Conservation (phyloP, 2,888 invertebrate species). For the Tenthredo distinguenda region DNA sequence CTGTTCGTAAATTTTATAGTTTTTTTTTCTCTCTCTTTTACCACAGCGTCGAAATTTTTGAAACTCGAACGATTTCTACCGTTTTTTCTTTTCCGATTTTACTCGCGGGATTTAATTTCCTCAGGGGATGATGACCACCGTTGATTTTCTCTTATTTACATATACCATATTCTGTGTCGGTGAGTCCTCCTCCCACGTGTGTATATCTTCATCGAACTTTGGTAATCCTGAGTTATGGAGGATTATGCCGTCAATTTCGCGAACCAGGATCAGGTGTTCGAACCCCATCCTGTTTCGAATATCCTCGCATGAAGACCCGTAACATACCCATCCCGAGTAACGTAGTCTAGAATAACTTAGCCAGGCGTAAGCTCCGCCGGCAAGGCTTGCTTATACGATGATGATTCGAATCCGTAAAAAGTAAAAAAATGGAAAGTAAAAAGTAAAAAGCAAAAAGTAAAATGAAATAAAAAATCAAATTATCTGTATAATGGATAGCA, state of each 20-base stretch:
- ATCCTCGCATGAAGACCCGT: slow-evolving; percentile 55
- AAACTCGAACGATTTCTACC: neutral
- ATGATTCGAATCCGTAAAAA: neutral
- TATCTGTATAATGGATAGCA: neutral
- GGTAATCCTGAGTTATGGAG: slow-evolving; percentile 77
- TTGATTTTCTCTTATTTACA: slow-evolving; percentile 31
- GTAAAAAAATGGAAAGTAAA: neutral
- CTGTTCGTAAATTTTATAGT: too few relatives aligned
- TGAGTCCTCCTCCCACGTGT: slow-evolving; percentile 51
- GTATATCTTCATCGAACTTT: slow-evolving; percentile 60
- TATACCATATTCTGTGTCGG: neutral
- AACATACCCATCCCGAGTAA: slow-evolving; percentile 58
- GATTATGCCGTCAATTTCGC: slow-evolving; percentile 77
- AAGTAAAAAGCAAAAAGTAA: neutral
- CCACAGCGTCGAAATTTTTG: too few relatives aligned
- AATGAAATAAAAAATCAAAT: neutral
- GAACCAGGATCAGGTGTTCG: slow-evolving; percentile 75
- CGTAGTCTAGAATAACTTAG: slow-evolving; percentile 57
- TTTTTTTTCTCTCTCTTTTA: neutral
- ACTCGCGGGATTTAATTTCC: neutral
- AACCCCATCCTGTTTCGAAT: slow-evolving; percentile 60
- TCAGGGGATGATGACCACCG: neutral
- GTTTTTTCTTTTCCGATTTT: neutral
- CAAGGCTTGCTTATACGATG: neutral
- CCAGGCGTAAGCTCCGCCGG: slow-evolving; percentile 39